Percentiles rank a stretch among this genome's conserved stretches.
Evolutionary conservation across 2,113 vertebrate species (phyloP).

Genomic region (Dasyornis broadbenti): DNA sequence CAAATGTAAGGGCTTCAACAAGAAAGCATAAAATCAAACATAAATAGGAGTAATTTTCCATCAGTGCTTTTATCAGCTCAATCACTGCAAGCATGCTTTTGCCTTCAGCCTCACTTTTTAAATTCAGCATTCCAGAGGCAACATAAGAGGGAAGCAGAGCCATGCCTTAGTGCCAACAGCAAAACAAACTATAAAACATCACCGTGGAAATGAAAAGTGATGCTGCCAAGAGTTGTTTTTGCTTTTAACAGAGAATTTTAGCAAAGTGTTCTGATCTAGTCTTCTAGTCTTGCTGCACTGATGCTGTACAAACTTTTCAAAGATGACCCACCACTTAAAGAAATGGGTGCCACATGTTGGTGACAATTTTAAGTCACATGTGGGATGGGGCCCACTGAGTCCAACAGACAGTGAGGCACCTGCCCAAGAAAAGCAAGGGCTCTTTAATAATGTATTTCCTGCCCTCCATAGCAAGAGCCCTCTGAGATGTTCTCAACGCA

Average conservation of each 20-base stretch:
- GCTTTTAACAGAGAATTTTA: background rate
- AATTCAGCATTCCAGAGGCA: background rate
- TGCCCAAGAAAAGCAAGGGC: background rate
- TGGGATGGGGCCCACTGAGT: background rate
- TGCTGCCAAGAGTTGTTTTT: background rate
- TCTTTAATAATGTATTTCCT: background rate
- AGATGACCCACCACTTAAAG: background rate
- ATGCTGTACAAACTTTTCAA: background rate
- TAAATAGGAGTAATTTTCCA: background rate
- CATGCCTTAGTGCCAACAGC: background rate
- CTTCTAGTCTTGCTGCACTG: background rate
- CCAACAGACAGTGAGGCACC: background rate
- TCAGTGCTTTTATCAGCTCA: background rate
- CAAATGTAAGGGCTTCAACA: background rate
- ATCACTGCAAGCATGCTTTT: background rate
- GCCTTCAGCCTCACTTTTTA: background rate
- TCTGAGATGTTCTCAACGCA: accelerated
- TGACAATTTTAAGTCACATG: background rate
- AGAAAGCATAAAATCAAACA: background rate
- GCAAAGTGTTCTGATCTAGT: background rate
- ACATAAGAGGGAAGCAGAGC: background rate
- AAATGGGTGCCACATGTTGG: background rate
- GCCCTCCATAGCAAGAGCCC: background rate
- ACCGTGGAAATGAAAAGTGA: background rate
- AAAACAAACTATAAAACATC: background rate